Conservation (phyloP, 1,140 invertebrate genomes). For the Arctopsyche grandis region DNA sequence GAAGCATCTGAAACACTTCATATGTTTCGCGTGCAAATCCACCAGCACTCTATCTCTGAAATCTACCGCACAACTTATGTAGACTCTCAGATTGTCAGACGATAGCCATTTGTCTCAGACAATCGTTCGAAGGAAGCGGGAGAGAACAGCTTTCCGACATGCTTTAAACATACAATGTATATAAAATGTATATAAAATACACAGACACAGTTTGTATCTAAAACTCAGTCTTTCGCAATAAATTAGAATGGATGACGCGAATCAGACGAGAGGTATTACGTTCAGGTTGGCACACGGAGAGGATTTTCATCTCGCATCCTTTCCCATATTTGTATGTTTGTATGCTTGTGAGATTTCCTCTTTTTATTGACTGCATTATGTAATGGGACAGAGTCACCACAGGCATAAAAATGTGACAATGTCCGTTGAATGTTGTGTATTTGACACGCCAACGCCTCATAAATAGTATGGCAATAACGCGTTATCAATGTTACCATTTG, state of each 20-base stretch:
- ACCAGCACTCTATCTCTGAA: not conserved
- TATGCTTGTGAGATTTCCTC: not conserved
- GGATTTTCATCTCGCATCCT: not conserved
- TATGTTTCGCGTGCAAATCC: not conserved
- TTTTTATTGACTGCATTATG: not conserved
- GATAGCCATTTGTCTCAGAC: not conserved
- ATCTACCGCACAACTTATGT: not conserved
- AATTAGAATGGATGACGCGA: slow-evolving; percentile 1
- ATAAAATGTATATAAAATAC: not conserved
- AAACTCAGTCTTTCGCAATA: not conserved
- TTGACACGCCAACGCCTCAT: not conserved
- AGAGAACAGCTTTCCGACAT: not conserved
- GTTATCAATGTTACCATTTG: not conserved
- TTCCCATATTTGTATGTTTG: not conserved
- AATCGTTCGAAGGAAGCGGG: not conserved
- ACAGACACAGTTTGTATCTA: not conserved
- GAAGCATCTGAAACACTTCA: not conserved
- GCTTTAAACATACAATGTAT: not conserved
- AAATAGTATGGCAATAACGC: not conserved
- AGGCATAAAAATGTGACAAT: not conserved
- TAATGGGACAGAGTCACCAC: not conserved
- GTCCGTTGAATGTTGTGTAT: not conserved
- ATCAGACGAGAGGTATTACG: not conserved
- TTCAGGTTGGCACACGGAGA: not conserved
- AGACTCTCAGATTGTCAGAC: not conserved